A percentile compares a stretch with the other conserved stretches of the same genome.
Evolutionary conservation across 2,888 invertebrate species (phyloP).

Genomic region (Anarsia innoxiella): DNA sequence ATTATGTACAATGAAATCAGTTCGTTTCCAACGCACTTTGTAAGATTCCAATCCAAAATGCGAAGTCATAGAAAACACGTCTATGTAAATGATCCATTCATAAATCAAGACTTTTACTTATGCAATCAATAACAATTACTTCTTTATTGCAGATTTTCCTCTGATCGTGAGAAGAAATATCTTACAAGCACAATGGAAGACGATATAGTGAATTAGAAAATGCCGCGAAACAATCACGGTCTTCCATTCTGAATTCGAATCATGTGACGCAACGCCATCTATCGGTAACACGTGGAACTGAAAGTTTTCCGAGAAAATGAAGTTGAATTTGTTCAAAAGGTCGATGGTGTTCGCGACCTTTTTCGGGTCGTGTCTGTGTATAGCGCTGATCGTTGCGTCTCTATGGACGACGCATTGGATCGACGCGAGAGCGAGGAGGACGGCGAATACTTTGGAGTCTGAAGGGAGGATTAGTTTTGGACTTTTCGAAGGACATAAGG

Average conservation of each 20-base stretch:
- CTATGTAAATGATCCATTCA: too few species aligned
- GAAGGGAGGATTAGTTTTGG: conserved; percentile 89
- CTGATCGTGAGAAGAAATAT: conserved; percentile 34
- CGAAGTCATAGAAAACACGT: too few species aligned
- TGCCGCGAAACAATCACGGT: conserved; percentile 29
- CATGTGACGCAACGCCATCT: conserved; percentile 64
- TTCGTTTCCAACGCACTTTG: too few species aligned
- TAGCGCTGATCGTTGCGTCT: conserved; percentile 86
- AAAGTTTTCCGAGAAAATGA: conserved; percentile 57
- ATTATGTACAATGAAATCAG: too few species aligned
- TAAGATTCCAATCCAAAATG: too few species aligned
- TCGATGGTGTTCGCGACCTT: conserved; percentile 89
- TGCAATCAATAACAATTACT: conserved; percentile 7
- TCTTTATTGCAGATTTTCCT: conserved; percentile 58
- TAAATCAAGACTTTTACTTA: too few species aligned
- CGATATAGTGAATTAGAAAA: conserved; percentile 41
- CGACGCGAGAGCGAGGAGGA: conserved; percentile 81
- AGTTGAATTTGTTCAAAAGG: conserved; percentile 82
- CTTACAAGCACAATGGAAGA: conserved; percentile 39
- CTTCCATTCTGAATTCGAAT: too few species aligned
- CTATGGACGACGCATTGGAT: conserved; percentile 90
- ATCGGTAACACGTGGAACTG: conserved; percentile 33
- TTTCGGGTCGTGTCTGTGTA: conserved; percentile 84
- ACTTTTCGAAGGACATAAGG: conserved; percentile 89
- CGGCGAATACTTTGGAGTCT: conserved; percentile 79